phyloP scores from a whole-genome alignment of 2,113 vertebrate genomes.

The Halichoerus grypus region DNA sequence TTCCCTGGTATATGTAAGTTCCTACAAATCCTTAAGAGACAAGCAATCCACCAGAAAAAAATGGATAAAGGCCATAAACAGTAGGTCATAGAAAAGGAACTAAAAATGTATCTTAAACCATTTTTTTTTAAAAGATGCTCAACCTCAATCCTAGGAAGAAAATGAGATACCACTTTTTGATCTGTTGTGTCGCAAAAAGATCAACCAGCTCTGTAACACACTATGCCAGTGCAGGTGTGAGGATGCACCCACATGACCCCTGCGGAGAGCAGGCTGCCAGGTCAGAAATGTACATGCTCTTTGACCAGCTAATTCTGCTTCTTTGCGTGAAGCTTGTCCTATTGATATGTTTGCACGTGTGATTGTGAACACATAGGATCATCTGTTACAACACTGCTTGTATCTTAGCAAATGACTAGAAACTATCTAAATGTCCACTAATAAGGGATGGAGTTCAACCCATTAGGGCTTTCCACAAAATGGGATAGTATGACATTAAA shows the following conservation, averaged over 20 bases:
- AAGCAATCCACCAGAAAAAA: background rate
- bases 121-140: background rate
- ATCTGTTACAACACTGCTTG: background rate
- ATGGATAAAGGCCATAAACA: background rate
- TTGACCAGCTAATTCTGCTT: background rate
- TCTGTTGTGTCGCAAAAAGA: background rate
- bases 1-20: background rate
- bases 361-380: background rate
- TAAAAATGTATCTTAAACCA: background rate
- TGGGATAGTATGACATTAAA: background rate
- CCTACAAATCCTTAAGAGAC: background rate
- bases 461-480: background rate
- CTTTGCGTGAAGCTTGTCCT: background rate
- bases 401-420: background rate
- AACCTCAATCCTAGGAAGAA: background rate
- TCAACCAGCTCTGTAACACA: background rate
- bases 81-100: background rate
- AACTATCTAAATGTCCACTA: background rate
- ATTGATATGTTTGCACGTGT: background rate
- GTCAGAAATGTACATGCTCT: background rate
- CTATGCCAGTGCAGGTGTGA: background rate
- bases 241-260: background rate
- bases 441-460: background rate
- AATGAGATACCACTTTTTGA: background rate
- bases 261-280: background rate